These are phyloP conservation scores for Serinus canaria DNA, from an alignment of 2,113 vertebrate genomes.

Conservation along the genomic window DNA sequence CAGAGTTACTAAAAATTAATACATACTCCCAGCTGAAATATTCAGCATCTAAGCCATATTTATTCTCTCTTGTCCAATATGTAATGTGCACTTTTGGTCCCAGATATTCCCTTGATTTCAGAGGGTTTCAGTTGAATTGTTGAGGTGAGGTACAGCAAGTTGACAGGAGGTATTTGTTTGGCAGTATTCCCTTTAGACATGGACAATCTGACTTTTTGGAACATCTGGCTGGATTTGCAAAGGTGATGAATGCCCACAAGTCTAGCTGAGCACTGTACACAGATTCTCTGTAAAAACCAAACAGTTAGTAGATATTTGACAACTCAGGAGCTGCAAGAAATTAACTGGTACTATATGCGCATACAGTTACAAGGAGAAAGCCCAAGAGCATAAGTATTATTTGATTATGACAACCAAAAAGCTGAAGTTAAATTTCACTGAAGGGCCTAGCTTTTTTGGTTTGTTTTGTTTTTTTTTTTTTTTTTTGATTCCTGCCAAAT, in stretches of 20 bases:
- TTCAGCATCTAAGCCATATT: not conserved
- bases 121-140: not conserved
- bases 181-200: not conserved
- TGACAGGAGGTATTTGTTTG: not conserved
- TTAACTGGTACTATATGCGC: not conserved
- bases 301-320: not conserved
- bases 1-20: not conserved
- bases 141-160: not conserved
- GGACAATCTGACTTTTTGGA: not conserved
- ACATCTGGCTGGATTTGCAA: not conserved
- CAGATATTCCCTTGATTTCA: not conserved
- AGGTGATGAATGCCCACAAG: not conserved
- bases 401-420: constrained; percentile 8
- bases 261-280: not conserved
- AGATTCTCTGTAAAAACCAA: not conserved
- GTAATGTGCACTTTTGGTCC: not conserved
- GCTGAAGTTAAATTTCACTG: constrained; percentile 14
- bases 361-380: not conserved
- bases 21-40: not conserved
- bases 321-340: not conserved
- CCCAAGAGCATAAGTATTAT: not conserved
- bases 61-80: not conserved
- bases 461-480: not conserved
- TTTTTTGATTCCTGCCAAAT: not conserved
- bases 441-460: not conserved